Conservation (phyloP, 2,888 invertebrate species). For the Caenorhabditis zanzibari region DNA sequence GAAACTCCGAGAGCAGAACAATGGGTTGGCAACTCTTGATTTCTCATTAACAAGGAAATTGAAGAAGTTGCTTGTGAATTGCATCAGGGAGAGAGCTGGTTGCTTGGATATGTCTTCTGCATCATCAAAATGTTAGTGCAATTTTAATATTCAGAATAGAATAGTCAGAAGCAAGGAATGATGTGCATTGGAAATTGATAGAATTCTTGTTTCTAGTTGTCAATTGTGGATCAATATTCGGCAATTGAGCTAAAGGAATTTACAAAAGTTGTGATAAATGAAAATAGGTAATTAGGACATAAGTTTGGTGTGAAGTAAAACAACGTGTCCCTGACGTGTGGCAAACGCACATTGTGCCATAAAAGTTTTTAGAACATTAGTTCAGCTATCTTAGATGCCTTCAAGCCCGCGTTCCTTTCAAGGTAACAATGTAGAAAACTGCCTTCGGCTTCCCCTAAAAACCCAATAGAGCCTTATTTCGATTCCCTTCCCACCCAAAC, state of each 20-base stretch:
- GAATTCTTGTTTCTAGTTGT: too few relatives aligned
- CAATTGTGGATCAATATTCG: too few relatives aligned
- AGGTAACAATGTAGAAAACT: not conserved
- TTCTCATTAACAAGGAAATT: constrained; percentile 62
- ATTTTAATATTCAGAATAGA: not conserved
- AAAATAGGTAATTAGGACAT: too few relatives aligned
- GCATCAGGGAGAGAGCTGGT: constrained; percentile 62
- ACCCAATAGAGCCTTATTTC: not conserved
- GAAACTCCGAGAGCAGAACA: constrained; percentile 56
- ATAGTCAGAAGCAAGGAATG: too few relatives aligned
- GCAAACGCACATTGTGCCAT: not conserved
- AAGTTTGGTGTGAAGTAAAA: not conserved
- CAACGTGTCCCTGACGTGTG: not conserved
- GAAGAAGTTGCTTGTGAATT: constrained; percentile 54
- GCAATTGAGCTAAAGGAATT: too few relatives aligned
- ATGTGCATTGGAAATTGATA: too few relatives aligned
- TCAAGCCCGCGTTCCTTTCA: not conserved
- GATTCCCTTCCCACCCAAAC: not conserved
- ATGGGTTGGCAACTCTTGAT: constrained; percentile 57
- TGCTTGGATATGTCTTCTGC: constrained; percentile 35
- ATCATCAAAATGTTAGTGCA: constrained; percentile 42
- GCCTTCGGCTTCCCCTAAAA: not conserved
- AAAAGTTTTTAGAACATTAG: not conserved
- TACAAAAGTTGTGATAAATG: too few relatives aligned
- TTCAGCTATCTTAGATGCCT: not conserved